Evolutionary conservation across 2,888 invertebrate genomes (phyloP), one percentile per base, ranked within the genome.

Genomic region (Troides aeacus): DNA sequence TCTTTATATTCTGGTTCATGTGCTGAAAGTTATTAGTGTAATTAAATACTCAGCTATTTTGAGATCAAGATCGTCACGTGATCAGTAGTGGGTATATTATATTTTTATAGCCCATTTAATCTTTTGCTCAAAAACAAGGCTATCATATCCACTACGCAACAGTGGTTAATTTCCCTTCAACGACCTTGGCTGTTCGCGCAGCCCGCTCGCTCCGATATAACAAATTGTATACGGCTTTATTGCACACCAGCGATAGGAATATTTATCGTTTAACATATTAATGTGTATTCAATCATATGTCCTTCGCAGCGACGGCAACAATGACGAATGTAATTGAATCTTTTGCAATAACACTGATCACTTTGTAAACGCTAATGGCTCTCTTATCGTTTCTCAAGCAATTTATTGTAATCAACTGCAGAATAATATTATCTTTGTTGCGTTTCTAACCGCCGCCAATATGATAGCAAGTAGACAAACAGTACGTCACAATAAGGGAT

Each of bases 151-250:
- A 87, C 85, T 89, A 72, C 73, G 62, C 79, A 74, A 81, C 76
- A 81, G 80, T 80, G 82, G 84, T 84, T 86, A 84, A 86, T 92
- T 92, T 92, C 89, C 92, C 91, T 86, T 90, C 87, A 83, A 84
- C 86, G 90, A 89, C 92, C 92, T 92, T 92, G 91, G 81, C 80
- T 81, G 78, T 76, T 59, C 70, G 80, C 81, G 79, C 84, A 77
- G 79, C 77, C 79, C 82, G 78, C 80, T 81, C 81, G 77, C 81
- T 78, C 75, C 77, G 77, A 82, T 80, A 85, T 84, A 85, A 85
- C 82, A 85, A 82, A 64, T 42, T 81, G 75, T 75, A 78, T 79
- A 78, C 77, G 75, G 80, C 79, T 73, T 73, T 77, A 79, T 79
- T 77, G 78, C 79, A 77, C 73, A 66, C 61, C 42, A 75, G 76